Base-by-base conservation (phyloP, 1,140 invertebrate species). In the Scaptomyza hsui region DNA sequence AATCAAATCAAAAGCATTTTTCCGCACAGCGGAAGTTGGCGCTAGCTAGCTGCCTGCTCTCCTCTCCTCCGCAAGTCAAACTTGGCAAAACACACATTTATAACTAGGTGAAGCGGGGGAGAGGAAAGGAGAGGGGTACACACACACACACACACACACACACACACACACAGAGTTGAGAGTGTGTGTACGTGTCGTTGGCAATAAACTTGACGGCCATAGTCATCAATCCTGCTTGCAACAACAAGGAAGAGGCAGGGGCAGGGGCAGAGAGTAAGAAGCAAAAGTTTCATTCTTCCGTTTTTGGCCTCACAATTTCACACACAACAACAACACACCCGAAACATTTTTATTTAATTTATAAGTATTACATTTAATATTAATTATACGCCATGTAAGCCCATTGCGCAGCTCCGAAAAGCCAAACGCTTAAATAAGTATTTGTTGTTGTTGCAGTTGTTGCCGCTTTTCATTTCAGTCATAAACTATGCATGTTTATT, bases 1-100 rank as follows among this genome's bases (percentile, higher is more conserved):
- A 85, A 85, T 85, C 81, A 85, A 85, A 85, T 85, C 81, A 85
- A 85, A 85, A 85, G 81, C 81, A 85, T 86, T 85, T 85, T 85
- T 85, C 81, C 81, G 81, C 81, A 85, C 81, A 85, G 55, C 81
- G 81, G 81, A 85, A 86, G 82, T 55, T 85, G 70, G 74, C 65
- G 60, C 74, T 62, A 65, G 64, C 75, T 64, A n/a, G n/a, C n/a
- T n/a, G n/a, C n/a, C n/a, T n/a, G n/a, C 48, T 29, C 26, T 29
- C 7, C 7, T 29, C 26, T 6, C 4, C 26, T 7, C 41, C 53
- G 59, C 71, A 63, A 76, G 78, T 80, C 81, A 86, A 85, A 85
- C 69, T 85, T 86, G 81, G 81, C 77, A 86, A 55, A 86, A 88
- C 82, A 86, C 60, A 86, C 81, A 86, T 85, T 85, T 85, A 85